Evolutionary conservation across 2,888 invertebrate species (phyloP), one percentile per base, ranked within the genome.

Genomic region (Gastrophysa polygoni): DNA sequence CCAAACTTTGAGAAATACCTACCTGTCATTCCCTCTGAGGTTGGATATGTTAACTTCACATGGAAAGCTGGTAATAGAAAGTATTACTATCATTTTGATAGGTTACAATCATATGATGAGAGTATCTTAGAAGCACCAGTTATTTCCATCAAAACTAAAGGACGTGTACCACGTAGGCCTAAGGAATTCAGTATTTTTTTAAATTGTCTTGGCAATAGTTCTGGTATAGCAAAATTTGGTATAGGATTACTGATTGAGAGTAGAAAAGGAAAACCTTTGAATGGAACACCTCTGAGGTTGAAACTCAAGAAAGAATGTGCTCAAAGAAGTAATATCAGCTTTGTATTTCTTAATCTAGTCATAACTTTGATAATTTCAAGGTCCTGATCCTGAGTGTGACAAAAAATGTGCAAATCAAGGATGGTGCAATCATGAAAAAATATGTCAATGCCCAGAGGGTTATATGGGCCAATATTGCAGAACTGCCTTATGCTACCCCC

Each of bases 231-330:
- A 38, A 89, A 91, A 69, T 94, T 96, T 82, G 91, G 90, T 73
- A 91, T 95, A 79, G 93, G 95, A 67, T 85, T 96, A 72, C 86
- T 91, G 75, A 91, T 96, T 76, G 90, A 92, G 82, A 91, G 88
- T 77, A 87, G 91, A 72, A 89, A 90, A 81, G 91, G 91, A 67
- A 87, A 88, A 79, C 89, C 92, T 68, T 83, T 95, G 73, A 90
- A 91, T 78, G 95, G 95, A 77, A 95, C 94, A 77, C 95, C 95
- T 64, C 84, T 96, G 75, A 87, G 93, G 76, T 86, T 95, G 78
- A 90, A 90, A 82, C 87, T 95, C 80, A 89, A 92, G 83, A 95
- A 95, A 88, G 95, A 95, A 87, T 96, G 95, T 86, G 90, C 92
- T 82, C 91, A 92, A 86, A 91, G 92, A 89, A 92, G 93, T 92